Evolutionary conservation across 2,797 vertebrate species (phyloP).

Genomic region (Saxicola maurus): DNA sequence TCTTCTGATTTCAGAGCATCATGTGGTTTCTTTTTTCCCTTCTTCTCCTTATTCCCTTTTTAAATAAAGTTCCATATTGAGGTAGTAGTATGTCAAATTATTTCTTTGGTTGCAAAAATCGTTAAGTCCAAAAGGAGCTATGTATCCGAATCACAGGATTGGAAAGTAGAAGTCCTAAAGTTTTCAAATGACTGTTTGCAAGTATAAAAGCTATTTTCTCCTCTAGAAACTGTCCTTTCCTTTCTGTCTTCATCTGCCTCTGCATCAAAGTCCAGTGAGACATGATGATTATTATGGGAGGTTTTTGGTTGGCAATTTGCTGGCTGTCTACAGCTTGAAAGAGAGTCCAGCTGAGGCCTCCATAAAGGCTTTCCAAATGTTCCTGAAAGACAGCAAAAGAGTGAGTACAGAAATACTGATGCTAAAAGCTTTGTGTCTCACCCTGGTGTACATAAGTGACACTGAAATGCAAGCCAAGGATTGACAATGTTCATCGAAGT

Average conservation of each 20-base stretch:
- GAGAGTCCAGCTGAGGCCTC: slow-evolving; percentile 78
- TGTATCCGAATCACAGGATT: slow-evolving; percentile 70
- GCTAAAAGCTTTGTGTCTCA: background rate
- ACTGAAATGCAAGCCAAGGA: background rate
- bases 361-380: slow-evolving; percentile 92
- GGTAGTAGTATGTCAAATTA: slow-evolving; percentile 86
- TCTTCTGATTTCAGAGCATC: slow-evolving; percentile 60
- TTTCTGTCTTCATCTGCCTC: slow-evolving; percentile 70
- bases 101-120: slow-evolving; percentile 57
- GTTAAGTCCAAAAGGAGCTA: slow-evolving; percentile 64
- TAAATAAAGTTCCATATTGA: slow-evolving; percentile 81
- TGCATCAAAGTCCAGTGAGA: slow-evolving; percentile 71
- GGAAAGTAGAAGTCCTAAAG: slow-evolving; percentile 75
- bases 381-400: slow-evolving; percentile 71
- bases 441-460: background rate
- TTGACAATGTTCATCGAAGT: background rate
- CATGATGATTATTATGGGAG: slow-evolving; percentile 70
- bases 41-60: slow-evolving; percentile 21
- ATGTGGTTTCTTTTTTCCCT: slow-evolving; percentile 71
- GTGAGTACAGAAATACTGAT: background rate
- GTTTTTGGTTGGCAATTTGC: slow-evolving; percentile 64
- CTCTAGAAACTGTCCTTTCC: slow-evolving; percentile 68
- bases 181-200: slow-evolving; percentile 76
- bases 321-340: slow-evolving; percentile 60
- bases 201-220: slow-evolving; percentile 53